Conservation (phyloP, 1,140 invertebrate species). For the Homarus americanus region DNA sequence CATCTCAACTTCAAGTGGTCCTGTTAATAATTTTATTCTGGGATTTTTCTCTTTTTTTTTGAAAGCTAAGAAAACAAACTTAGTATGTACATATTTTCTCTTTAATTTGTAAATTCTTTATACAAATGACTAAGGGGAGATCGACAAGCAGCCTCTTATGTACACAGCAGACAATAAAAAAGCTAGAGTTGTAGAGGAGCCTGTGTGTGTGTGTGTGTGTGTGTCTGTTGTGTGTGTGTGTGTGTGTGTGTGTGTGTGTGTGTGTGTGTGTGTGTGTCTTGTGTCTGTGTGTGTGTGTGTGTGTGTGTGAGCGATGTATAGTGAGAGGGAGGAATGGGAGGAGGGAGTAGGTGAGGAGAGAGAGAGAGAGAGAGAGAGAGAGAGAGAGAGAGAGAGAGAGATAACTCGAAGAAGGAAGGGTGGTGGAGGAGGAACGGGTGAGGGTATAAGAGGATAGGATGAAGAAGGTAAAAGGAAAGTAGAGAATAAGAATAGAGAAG, state of each 20-base stretch:
- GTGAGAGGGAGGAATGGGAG: neutral
- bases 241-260: neutral
- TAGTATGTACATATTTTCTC: constrained; percentile 70
- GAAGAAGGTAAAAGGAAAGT: neutral
- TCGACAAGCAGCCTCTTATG: constrained; percentile 70
- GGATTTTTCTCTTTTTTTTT: no score
- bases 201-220: neutral
- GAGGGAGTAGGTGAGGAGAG: neutral
- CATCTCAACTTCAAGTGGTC: no score
- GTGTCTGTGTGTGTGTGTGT: constrained; percentile 20
- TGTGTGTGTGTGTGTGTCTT: neutral
- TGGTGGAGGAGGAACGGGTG: neutral
- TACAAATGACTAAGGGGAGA: constrained; percentile 71
- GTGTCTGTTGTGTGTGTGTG: neutral
- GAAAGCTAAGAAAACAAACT: constrained; percentile 54
- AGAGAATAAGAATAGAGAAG: neutral
- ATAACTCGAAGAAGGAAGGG: neutral
- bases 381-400: neutral
- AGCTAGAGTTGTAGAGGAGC: neutral
- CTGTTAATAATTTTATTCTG: no score
- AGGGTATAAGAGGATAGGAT: neutral
- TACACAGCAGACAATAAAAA: constrained; percentile 62
- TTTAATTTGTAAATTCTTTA: constrained; percentile 72
- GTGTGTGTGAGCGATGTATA: neutral
- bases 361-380: neutral